phyloP scores from a whole-genome alignment of 2,888 invertebrate genomes.

The Cyaniris semiargus region DNA sequence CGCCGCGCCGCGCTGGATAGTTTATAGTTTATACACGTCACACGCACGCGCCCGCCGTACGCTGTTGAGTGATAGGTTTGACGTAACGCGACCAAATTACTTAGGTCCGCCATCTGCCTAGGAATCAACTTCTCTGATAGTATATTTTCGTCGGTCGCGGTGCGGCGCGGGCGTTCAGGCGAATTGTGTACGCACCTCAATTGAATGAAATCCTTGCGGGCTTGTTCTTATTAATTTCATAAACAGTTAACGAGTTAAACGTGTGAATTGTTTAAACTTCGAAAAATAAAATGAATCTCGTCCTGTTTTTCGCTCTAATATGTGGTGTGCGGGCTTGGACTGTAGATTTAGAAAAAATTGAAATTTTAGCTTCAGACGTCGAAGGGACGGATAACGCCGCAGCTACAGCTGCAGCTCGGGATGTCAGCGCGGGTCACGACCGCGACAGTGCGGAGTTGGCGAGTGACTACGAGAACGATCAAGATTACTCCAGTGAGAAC shows the following conservation, averaged over 20 bases:
- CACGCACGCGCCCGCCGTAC: too few species aligned
- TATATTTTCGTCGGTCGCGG: too few species aligned
- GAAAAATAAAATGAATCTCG: not conserved
- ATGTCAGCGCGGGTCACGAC: not conserved
- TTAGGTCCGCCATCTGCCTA: too few species aligned
- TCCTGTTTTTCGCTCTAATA: not conserved
- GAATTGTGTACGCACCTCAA: not conserved
- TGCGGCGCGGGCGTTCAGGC: not conserved
- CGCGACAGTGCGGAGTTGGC: not conserved
- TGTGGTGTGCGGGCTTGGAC: not conserved
- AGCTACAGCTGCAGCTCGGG: not conserved
- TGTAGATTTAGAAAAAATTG: slow-evolving; percentile 6
- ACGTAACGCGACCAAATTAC: too few species aligned
- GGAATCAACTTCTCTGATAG: too few species aligned
- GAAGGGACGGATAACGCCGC: not conserved
- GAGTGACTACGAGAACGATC: not conserved
- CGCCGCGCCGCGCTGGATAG: too few species aligned
- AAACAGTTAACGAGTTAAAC: not conserved
- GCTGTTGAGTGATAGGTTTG: too few species aligned
- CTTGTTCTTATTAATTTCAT: not conserved
- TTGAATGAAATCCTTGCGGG: not conserved
- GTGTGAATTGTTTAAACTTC: not conserved
- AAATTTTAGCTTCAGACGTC: not conserved
- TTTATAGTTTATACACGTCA: too few species aligned
- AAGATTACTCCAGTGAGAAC: not conserved